Evolutionary conservation across 1,140 invertebrate genomes (phyloP).

Genomic region (Drosophila athabasca): DNA sequence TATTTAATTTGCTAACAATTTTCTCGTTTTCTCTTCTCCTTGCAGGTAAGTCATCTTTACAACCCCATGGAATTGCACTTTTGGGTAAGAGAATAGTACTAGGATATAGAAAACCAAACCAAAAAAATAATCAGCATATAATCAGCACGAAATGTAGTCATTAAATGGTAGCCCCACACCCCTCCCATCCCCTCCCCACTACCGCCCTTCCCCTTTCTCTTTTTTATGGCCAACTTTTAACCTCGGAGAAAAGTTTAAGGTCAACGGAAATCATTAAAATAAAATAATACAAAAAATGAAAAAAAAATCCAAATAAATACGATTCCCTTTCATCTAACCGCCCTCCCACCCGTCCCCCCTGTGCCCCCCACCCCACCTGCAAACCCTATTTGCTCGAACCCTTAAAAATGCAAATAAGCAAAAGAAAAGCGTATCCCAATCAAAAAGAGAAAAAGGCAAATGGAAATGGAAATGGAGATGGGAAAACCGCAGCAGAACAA

Average conservation of each 20-base stretch:
- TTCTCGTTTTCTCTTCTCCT: conserved; percentile 10
- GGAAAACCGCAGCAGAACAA: conserved; percentile 54
- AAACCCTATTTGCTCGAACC: conserved; percentile 1
- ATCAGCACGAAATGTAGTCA: too few relatives aligned
- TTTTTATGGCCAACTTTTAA: conserved; percentile 4
- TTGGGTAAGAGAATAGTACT: conserved; percentile 28
- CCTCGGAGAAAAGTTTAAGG: conserved; percentile 23
- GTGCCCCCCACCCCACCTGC: too few relatives aligned
- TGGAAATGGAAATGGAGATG: conserved; percentile 29
- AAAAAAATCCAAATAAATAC: conserved; percentile 3
- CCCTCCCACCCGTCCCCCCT: neutral
- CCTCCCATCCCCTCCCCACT: too few relatives aligned
- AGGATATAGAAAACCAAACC: neutral
- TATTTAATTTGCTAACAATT: conserved; percentile 3
- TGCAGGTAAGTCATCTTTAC: conserved; percentile 37
- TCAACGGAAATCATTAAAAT: conserved; percentile 31
- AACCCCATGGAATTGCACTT: neutral
- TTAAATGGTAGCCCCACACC: too few relatives aligned
- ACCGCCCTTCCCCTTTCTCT: too few relatives aligned
- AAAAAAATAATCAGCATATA: too few relatives aligned
- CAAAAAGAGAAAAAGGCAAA: conserved; percentile 18
- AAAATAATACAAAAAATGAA: conserved; percentile 18
- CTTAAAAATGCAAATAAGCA: conserved; percentile 33
- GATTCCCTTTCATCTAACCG: conserved; percentile 2
- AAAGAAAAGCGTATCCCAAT: conserved; percentile 35